phyloP scores from a whole-genome alignment of 2,797 vertebrate genomes.

The Poecilia gillii region DNA sequence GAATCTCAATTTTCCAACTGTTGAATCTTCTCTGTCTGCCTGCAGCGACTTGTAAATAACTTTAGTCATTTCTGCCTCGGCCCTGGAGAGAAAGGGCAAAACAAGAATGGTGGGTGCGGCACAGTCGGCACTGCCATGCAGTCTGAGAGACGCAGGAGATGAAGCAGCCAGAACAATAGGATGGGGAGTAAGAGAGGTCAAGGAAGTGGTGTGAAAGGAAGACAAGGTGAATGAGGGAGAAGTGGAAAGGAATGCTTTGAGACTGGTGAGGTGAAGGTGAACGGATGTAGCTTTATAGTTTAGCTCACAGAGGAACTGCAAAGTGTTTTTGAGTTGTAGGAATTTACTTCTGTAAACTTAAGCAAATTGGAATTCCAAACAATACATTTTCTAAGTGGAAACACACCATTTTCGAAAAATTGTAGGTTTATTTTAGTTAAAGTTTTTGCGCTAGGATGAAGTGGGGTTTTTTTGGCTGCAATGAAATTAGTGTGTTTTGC shows the following conservation, averaged over 20 bases:
- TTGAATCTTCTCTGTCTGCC: conserved; percentile 54
- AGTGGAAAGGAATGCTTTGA: conserved; percentile 69
- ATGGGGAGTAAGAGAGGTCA: conserved; percentile 11
- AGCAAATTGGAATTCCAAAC: not conserved
- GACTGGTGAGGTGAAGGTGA: conserved; percentile 46
- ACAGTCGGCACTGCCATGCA: conserved; percentile 61
- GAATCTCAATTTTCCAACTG: conserved; percentile 15
- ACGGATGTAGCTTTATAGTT: conserved; percentile 74
- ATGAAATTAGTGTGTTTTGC: no score
- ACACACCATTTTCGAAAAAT: not conserved
- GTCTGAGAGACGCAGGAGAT: conserved; percentile 47
- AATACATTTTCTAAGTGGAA: conserved; percentile 49
- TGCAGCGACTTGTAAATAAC: conserved; percentile 64
- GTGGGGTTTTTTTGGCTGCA: no score
- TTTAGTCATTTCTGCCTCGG: conserved; percentile 45
- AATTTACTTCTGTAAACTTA: no score
- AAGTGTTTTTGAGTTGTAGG: conserved; percentile 66
- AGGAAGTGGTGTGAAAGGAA: conserved; percentile 38
- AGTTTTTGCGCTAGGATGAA: no score
- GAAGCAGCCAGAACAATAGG: conserved; percentile 64
- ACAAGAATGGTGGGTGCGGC: conserved; percentile 50
- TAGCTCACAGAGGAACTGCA: conserved; percentile 62
- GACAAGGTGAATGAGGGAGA: conserved; percentile 50
- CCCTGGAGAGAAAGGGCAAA: conserved; percentile 48
- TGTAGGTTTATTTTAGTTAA: no score